These are phyloP conservation scores for Salpingus planirostris DNA, from an alignment of 2,888 invertebrate genomes.

Conservation along the genomic window DNA sequence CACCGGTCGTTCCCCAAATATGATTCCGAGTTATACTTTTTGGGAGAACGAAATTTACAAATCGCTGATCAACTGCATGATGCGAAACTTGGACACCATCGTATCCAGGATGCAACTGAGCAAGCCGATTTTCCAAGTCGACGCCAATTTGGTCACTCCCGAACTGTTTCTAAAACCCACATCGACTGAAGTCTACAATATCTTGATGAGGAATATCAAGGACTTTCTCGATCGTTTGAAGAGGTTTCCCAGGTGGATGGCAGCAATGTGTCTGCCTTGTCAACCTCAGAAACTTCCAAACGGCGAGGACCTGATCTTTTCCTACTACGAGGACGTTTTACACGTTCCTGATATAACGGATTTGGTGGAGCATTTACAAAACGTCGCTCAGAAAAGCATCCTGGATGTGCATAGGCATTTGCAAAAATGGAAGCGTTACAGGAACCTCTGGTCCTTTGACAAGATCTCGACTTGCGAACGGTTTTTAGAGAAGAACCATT, in stretches of 20 bases:
- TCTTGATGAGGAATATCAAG: conserved; percentile 62
- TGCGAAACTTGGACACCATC: conserved; percentile 63
- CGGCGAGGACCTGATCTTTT: conserved; percentile 54
- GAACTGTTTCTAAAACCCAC: conserved; percentile 71
- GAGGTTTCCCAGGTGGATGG: conserved; percentile 78
- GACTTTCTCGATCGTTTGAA: conserved; percentile 70
- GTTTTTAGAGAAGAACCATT: conserved; percentile 57
- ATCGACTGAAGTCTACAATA: conserved; percentile 66
- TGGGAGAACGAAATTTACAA: conserved; percentile 77
- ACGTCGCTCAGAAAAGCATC: conserved; percentile 56
- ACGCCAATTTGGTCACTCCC: conserved; percentile 62
- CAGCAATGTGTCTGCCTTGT: conserved; percentile 67
- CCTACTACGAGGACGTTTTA: conserved; percentile 72
- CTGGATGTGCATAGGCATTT: conserved; percentile 54
- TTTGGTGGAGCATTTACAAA: conserved; percentile 56
- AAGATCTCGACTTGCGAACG: conserved; percentile 66
- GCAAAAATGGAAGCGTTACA: conserved; percentile 62
- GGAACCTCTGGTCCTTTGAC: conserved; percentile 68
- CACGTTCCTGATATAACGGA: conserved; percentile 63
- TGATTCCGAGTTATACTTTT: conserved; percentile 67
- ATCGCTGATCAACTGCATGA: conserved; percentile 55
- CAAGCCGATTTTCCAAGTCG: conserved; percentile 68
- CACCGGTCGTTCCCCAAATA: conserved; percentile 62
- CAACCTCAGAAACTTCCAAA: conserved; percentile 52
- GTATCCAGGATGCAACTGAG: conserved; percentile 43